phyloP scores from a whole-genome alignment of 2,113 vertebrate species.

The Mus musculus region GRCm39 chr1:63582001-63582500 shows the following conservation, averaged over 20 bases:
- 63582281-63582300: conserved; percentile 91
- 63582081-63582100: neutral
- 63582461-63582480: conserved; percentile 8
- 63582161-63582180: conserved; percentile 7
- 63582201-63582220: conserved; percentile 45
- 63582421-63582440: neutral
- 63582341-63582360: conserved; percentile 96
- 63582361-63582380: conserved; percentile 46
- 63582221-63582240: neutral
- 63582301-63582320: conserved; percentile 93
- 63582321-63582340: conserved; percentile 98
- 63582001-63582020: neutral
- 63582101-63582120: neutral
- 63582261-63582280: conserved; percentile 86
- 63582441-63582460: conserved; percentile 37
- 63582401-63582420: neutral
- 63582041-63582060: neutral
- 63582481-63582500: neutral
- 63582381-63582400: neutral
- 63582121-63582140: neutral
- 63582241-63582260: conserved; percentile 36
- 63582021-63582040: neutral
- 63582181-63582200: conserved; percentile 7
- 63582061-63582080: neutral
- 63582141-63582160: neutral